A percentile compares a stretch with the other conserved stretches of the same genome.
phyloP scores from a whole-genome alignment of 1,140 invertebrate genomes.

The Drosophila nigrodunni region DNA sequence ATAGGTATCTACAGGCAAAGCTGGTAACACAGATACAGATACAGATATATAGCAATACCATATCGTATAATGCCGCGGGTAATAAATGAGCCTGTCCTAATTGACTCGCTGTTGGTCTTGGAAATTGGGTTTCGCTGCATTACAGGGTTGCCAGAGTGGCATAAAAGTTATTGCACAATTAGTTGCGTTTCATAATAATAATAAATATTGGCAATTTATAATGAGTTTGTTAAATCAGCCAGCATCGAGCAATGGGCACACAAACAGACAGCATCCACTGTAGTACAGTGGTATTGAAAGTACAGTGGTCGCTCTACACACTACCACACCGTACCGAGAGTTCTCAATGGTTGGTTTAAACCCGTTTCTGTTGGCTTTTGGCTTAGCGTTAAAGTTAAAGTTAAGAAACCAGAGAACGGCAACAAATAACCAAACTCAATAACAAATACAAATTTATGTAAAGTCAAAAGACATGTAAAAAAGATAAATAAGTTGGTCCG shows the following conservation, averaged over 20 bases:
- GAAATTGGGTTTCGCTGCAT: constrained; percentile 17
- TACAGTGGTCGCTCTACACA: too few relatives aligned
- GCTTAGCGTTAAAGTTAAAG: not conserved
- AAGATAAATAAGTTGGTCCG: constrained; percentile 12
- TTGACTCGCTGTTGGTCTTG: constrained; percentile 22
- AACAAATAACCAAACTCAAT: constrained; percentile 46
- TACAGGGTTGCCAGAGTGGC: constrained; percentile 9
- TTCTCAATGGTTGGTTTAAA: constrained; percentile 39
- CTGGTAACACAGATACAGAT: not conserved
- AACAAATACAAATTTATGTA: constrained; percentile 48
- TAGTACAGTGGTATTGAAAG: constrained; percentile 4
- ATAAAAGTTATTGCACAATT: constrained; percentile 63
- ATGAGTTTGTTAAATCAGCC: constrained; percentile 33
- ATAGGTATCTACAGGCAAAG: constrained; percentile 16
- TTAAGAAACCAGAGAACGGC: constrained; percentile 44
- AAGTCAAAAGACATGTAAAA: constrained; percentile 57
- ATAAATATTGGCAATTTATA: constrained; percentile 75
- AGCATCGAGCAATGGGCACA: not conserved
- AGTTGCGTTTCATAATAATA: constrained; percentile 67
- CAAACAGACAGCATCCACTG: constrained; percentile 9
- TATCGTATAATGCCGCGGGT: constrained; percentile 8
- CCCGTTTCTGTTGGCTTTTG: constrained; percentile 25
- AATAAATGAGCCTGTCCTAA: constrained; percentile 41
- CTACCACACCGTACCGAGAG: constrained; percentile 1
- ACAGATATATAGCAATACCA: constrained; percentile 20